phyloP scores from a whole-genome alignment of 2,113 vertebrate species.

The Bothrops jararaca region DNA sequence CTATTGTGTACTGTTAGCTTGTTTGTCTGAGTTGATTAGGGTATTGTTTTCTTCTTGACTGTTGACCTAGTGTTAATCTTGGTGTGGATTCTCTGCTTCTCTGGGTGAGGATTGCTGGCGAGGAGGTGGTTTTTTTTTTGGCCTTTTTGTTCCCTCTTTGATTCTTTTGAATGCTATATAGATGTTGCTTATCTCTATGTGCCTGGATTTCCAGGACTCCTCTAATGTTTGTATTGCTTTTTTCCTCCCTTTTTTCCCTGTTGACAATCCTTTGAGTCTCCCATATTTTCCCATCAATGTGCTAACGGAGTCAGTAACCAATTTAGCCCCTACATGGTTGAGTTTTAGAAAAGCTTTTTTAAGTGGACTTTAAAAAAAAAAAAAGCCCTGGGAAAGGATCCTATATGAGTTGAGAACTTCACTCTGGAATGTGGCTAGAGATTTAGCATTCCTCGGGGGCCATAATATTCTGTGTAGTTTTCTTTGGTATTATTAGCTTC shows the following conservation, averaged over 20 bases:
- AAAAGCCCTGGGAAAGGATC: not conserved
- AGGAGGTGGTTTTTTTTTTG: too few relatives aligned
- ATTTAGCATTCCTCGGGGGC: not conserved
- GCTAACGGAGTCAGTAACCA: not conserved
- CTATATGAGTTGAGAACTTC: not conserved
- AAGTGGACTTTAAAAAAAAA: not conserved
- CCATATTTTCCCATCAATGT: not conserved
- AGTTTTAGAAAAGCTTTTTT: not conserved
- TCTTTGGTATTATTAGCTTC: not conserved
- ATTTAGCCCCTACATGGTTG: not conserved
- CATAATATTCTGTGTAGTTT: not conserved
- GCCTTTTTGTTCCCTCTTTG: too few relatives aligned
- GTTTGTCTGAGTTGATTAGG: too few relatives aligned
- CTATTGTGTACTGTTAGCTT: too few relatives aligned
- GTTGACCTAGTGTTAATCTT: too few relatives aligned
- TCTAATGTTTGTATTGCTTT: not conserved
- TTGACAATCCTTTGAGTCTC: not conserved
- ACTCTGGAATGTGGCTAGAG: not conserved
- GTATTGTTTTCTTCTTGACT: too few relatives aligned
- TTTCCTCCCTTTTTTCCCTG: not conserved
- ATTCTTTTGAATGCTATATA: too few relatives aligned
- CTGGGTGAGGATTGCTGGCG: too few relatives aligned
- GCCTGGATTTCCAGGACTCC: too few relatives aligned
- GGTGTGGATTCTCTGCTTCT: too few relatives aligned
- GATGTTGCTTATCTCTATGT: too few relatives aligned